Evolutionary conservation across 2,797 vertebrate genomes (phyloP).

Genomic region (Cichlasoma orientale): DNA sequence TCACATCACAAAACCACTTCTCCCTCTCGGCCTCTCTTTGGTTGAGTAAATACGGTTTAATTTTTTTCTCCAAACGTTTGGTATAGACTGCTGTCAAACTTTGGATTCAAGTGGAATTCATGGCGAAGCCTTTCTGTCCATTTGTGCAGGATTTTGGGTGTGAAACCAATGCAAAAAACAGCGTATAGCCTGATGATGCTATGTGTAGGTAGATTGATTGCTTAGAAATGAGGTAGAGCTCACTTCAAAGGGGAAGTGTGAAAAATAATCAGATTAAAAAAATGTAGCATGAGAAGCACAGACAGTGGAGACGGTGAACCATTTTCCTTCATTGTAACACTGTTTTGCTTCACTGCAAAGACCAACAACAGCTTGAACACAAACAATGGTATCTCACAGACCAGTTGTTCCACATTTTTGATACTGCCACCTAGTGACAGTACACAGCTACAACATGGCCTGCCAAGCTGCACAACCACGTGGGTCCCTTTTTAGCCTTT

Average conservation of each 20-base stretch:
- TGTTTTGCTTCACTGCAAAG: background rate
- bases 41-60: background rate
- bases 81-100: background rate
- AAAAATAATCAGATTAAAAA: background rate
- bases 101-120: background rate
- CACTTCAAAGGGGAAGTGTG: background rate
- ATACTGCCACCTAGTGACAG: background rate
- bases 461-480: fast-evolving
- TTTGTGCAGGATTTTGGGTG: background rate
- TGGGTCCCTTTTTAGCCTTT: background rate
- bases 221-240: too few species aligned
- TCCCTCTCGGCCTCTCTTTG: background rate
- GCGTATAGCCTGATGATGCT: background rate
- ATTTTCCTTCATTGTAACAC: background rate
- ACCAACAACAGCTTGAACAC: background rate
- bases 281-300: background rate
- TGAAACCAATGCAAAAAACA: background rate
- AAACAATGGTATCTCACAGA: background rate
- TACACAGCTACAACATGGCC: background rate
- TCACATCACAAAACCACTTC: background rate
- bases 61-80: background rate
- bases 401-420: background rate
- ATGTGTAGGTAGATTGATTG: background rate
- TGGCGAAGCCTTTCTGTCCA: background rate
- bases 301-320: background rate